Percentiles rank a stretch among this genome's conserved stretches.
Evolutionary conservation across 1,140 invertebrate species (phyloP).

Genomic region (Lepidurus arcticus): DNA sequence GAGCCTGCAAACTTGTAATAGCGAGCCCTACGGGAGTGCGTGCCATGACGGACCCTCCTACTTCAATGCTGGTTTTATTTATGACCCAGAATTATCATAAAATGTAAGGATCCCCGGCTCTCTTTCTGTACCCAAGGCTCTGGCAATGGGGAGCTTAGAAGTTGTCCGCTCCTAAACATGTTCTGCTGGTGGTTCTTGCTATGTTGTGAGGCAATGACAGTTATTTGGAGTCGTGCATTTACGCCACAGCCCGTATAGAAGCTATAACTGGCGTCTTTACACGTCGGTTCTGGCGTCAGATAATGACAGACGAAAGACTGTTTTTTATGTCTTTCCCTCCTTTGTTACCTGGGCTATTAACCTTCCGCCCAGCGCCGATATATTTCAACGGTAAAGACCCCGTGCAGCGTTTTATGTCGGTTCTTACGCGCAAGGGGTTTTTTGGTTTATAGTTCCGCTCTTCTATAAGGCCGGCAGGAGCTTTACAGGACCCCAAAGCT

Average conservation of each 20-base stretch:
- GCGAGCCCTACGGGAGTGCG: constrained; percentile 12
- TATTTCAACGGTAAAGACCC: constrained; percentile 21
- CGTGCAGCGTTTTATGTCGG: constrained; percentile 10
- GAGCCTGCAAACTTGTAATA: constrained; percentile 17
- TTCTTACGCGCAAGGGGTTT: constrained; percentile 8
- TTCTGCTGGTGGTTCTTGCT: constrained; percentile 3
- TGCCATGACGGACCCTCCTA: constrained; percentile 15
- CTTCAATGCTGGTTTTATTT: constrained; percentile 19
- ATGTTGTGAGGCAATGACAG: constrained; percentile 15
- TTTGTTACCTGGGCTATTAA: constrained; percentile 22
- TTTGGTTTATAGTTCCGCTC: constrained; percentile 21
- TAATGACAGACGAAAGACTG: constrained; percentile 21
- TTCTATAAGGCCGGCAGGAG: constrained; percentile 4
- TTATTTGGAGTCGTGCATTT: constrained; percentile 22
- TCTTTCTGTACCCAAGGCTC: neutral
- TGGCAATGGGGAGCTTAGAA: neutral
- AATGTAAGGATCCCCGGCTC: constrained; percentile 9
- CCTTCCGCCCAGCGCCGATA: constrained; percentile 20
- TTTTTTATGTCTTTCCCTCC: constrained; percentile 6
- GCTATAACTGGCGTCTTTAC: constrained; percentile 17
- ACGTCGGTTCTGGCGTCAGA: constrained; percentile 20
- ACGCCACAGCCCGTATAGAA: constrained; percentile 20
- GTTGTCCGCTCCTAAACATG: neutral
- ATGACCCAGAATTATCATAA: constrained; percentile 22
- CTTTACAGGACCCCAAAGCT: neutral